Conservation (phyloP, 2,797 vertebrate genomes). For the Mareca strepera region DNA sequence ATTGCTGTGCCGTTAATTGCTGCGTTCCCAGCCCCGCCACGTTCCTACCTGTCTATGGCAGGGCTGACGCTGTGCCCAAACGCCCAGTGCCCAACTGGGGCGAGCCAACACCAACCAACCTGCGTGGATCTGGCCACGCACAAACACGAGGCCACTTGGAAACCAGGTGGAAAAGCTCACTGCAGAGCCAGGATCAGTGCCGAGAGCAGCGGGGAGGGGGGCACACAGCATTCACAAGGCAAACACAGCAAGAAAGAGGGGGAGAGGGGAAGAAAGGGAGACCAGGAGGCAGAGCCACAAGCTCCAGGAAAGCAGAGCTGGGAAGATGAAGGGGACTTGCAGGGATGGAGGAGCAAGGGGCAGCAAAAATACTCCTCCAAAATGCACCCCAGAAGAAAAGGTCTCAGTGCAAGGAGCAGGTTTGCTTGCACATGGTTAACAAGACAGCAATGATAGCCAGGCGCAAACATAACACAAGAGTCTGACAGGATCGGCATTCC, state of each 20-base stretch:
- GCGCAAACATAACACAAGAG: conserved; percentile 55
- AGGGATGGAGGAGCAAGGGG: background rate
- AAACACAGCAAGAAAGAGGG: background rate
- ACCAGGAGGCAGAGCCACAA: background rate
- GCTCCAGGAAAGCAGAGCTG: no score
- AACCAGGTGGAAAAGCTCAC: accelerated
- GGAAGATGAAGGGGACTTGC: no score
- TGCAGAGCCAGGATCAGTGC: background rate
- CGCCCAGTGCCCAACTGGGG: background rate
- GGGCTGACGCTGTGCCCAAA: conserved; percentile 61
- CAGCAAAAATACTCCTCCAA: background rate
- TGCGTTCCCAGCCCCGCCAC: conserved; percentile 56
- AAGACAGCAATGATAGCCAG: conserved; percentile 53
- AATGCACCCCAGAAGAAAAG: background rate
- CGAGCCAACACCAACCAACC: background rate
- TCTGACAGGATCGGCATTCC: conserved; percentile 65
- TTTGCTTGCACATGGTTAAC: conserved; percentile 49
- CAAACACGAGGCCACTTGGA: no score
- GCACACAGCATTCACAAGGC: background rate
- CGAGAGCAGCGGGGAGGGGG: no score
- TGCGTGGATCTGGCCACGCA: accelerated
- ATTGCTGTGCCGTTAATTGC: conserved; percentile 80
- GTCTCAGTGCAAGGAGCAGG: conserved; percentile 34
- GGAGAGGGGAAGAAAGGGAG: background rate
- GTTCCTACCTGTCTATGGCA: conserved; percentile 74